phyloP scores from a whole-genome alignment of 2,797 vertebrate species.

The Lithobates sylvaticus region DNA sequence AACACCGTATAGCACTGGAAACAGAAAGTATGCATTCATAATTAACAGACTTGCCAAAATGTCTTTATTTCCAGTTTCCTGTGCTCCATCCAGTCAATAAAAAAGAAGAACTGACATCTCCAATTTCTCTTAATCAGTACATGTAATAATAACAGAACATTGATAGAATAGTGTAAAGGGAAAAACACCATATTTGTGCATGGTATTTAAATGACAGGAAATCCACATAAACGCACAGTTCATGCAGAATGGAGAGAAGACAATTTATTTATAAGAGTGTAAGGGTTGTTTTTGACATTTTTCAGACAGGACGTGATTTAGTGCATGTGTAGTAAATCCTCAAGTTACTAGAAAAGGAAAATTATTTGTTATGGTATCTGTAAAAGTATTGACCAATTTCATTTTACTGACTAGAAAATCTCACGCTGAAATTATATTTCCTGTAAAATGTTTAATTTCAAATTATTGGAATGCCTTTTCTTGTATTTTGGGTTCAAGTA shows the following conservation, averaged over 20 bases:
- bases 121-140: conserved; percentile 1
- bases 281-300: background rate
- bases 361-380: no score
- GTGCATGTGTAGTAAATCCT: background rate
- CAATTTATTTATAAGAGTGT: background rate
- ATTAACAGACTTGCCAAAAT: background rate
- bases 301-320: background rate
- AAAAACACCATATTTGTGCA: conserved; percentile 38
- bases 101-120: background rate
- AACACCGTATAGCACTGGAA: background rate
- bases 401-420: no score
- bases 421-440: no score
- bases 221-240: background rate
- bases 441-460: no score
- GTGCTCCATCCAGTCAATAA: conserved; percentile 14
- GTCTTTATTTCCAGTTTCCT: conserved; percentile 4
- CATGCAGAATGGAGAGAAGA: no score
- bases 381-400: no score
- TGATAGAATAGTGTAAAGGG: conserved; percentile 17
- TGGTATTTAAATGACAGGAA: conserved; percentile 1
- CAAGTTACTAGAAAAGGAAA: background rate
- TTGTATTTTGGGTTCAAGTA: no score
- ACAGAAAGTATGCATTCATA: background rate
- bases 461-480: no score
- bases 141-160: conserved; percentile 3